phyloP scores from a whole-genome alignment of 2,888 invertebrate species.

The Cheilosia vernalis region DNA sequence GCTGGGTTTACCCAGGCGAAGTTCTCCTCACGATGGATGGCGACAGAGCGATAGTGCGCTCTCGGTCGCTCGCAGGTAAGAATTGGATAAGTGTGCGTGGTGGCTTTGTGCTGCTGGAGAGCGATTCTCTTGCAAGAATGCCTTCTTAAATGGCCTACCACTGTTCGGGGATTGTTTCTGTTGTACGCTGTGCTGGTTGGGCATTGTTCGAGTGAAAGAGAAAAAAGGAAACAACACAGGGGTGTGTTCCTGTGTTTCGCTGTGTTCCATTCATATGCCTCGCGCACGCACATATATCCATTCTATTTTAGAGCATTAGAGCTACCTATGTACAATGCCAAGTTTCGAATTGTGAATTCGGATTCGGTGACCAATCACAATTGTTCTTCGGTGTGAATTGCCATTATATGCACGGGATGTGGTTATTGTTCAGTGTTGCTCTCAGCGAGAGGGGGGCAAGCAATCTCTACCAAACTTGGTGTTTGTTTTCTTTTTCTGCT shows the following conservation, averaged over 20 bases:
- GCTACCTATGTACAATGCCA: slow-evolving; percentile 72
- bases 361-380: slow-evolving; percentile 82
- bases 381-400: slow-evolving; percentile 82
- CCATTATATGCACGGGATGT: slow-evolving; percentile 68
- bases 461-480: slow-evolving; percentile 39
- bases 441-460: not conserved
- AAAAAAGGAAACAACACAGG: slow-evolving; percentile 72
- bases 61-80: slow-evolving; percentile 1
- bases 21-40: not conserved
- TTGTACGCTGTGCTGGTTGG: slow-evolving; percentile 48
- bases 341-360: slow-evolving; percentile 69
- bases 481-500: slow-evolving; percentile 4
- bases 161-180: slow-evolving; percentile 74
- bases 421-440: slow-evolving; percentile 20
- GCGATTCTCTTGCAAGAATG: slow-evolving; percentile 59
- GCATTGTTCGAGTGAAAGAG: slow-evolving; percentile 66
- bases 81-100: slow-evolving; percentile 11
- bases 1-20: slow-evolving; percentile 38
- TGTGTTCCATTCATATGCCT: slow-evolving; percentile 70
- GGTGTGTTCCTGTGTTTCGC: slow-evolving; percentile 78
- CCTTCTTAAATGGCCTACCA: slow-evolving; percentile 75
- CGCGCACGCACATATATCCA: slow-evolving; percentile 36
- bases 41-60: not conserved
- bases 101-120: slow-evolving; percentile 40
- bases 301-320: not conserved